Evolutionary conservation across 2,888 invertebrate genomes (phyloP).

Genomic region (Alloplasta piceator): DNA sequence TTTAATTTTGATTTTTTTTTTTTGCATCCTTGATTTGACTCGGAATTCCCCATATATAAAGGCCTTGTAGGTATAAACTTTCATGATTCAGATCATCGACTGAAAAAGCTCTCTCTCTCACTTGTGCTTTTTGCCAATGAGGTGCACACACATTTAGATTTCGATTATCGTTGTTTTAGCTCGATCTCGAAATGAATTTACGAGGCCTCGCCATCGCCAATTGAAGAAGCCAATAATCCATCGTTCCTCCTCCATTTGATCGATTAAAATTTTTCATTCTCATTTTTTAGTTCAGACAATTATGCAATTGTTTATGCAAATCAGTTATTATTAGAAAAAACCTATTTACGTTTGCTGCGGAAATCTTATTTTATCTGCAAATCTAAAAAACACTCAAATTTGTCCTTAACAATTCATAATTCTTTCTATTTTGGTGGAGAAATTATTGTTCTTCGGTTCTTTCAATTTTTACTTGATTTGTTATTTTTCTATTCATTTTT

Average conservation of each 20-base stretch:
- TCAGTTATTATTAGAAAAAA: no score
- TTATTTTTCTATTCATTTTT: no score
- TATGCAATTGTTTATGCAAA: no score
- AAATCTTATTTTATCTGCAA: no score
- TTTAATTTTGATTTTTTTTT: no score
- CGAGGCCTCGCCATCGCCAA: conserved; percentile 76
- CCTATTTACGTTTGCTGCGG: no score
- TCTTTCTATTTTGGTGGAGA: no score
- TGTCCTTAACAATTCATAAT: no score
- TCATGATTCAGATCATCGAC: conserved; percentile 57
- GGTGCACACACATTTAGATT: conserved; percentile 50
- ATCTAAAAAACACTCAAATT: no score
- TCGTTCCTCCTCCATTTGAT: conserved; percentile 27
- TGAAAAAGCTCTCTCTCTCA: conserved; percentile 43
- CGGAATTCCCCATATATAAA: conserved; percentile 18
- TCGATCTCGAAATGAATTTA: conserved; percentile 79
- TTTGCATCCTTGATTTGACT: neutral
- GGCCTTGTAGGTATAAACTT: neutral
- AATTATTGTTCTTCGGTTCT: no score
- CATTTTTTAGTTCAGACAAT: neutral
- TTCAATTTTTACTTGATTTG: no score
- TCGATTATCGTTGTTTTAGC: conserved; percentile 69
- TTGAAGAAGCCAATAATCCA: conserved; percentile 72
- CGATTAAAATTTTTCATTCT: neutral
- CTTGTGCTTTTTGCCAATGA: conserved; percentile 25